phyloP scores from a whole-genome alignment of 2,797 vertebrate genomes.

The Spea hammondii region DNA sequence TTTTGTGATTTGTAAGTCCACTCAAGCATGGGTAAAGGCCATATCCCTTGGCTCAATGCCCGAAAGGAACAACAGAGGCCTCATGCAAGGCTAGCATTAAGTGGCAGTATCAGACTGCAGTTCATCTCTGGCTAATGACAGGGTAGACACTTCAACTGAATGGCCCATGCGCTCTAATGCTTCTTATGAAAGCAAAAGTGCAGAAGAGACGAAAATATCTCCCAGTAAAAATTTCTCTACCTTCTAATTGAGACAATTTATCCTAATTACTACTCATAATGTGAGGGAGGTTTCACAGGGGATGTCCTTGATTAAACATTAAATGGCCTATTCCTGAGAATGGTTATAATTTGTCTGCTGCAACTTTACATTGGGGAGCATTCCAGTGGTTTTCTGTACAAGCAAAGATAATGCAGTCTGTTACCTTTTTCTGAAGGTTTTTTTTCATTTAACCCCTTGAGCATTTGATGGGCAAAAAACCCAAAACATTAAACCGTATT shows the following conservation, averaged over 20 bases:
- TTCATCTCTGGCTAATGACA: slow-evolving; percentile 44
- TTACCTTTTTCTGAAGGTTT: neutral
- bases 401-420: slow-evolving; percentile 18
- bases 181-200: slow-evolving; percentile 37
- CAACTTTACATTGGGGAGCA: slow-evolving; percentile 34
- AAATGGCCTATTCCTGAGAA: slow-evolving; percentile 38
- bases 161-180: slow-evolving; percentile 30
- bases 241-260: slow-evolving; percentile 51
- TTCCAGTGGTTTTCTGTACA: slow-evolving; percentile 14
- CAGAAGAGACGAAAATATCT: slow-evolving; percentile 30
- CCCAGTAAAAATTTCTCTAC: slow-evolving; percentile 36
- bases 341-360: slow-evolving; percentile 45
- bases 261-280: slow-evolving; percentile 52
- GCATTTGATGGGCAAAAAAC: too few species aligned
- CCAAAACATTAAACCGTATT: too few species aligned
- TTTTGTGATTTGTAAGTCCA: slow-evolving; percentile 45
- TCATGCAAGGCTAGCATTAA: slow-evolving; percentile 45
- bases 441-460: neutral
- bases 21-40: slow-evolving; percentile 47
- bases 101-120: slow-evolving; percentile 24
- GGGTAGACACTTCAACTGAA: slow-evolving; percentile 46
- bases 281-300: slow-evolving; percentile 42
- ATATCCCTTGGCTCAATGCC: slow-evolving; percentile 41
- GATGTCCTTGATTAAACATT: slow-evolving; percentile 49
- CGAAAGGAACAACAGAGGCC: slow-evolving; percentile 42